Percentiles rank a stretch among this genome's conserved stretches.
These are phyloP conservation scores for Punctoribates punctum DNA, from an alignment of 2,888 invertebrate genomes.

Conservation along the genomic window DNA sequence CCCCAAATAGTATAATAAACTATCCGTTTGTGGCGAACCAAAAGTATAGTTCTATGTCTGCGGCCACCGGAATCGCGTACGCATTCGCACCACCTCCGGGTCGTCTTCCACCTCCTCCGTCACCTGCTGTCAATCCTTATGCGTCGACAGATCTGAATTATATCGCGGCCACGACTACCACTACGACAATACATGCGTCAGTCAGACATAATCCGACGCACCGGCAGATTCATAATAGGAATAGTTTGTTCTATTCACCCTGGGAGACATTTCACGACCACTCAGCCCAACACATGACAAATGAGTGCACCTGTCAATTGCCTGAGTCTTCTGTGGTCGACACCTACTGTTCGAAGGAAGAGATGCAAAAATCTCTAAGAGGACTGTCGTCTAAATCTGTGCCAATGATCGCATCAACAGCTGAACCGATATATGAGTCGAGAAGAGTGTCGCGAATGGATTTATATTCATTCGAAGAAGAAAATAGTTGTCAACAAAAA, in stretches of 20 bases:
- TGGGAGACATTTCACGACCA: slow-evolving; percentile 31
- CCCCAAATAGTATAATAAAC: slow-evolving; percentile 10
- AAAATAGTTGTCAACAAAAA: not conserved
- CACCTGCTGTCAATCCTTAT: not conserved
- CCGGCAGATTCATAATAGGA: not conserved
- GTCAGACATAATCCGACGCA: not conserved
- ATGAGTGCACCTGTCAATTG: slow-evolving; percentile 6
- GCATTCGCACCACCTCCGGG: not conserved
- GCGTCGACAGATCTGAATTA: not conserved
- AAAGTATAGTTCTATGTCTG: slow-evolving; percentile 10
- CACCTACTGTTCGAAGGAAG: not conserved
- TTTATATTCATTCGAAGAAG: slow-evolving; percentile 15
- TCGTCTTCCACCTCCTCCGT: not conserved
- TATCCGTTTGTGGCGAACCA: slow-evolving; percentile 11
- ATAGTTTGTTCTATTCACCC: slow-evolving; percentile 29
- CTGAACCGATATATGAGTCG: slow-evolving; percentile 21
- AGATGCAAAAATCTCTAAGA: slow-evolving; percentile 12
- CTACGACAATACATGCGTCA: slow-evolving; percentile 19
- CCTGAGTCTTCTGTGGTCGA: not conserved
- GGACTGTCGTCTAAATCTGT: slow-evolving; percentile 8
- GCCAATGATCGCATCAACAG: not conserved
- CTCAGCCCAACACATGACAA: not conserved
- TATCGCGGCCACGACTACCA: slow-evolving; percentile 5
- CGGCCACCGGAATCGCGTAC: slow-evolving; percentile 23
- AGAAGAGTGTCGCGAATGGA: slow-evolving; percentile 29